These are phyloP conservation scores for Microplitis demolitor DNA, from an alignment of 1,140 invertebrate species.

Conservation along the genomic window DNA sequence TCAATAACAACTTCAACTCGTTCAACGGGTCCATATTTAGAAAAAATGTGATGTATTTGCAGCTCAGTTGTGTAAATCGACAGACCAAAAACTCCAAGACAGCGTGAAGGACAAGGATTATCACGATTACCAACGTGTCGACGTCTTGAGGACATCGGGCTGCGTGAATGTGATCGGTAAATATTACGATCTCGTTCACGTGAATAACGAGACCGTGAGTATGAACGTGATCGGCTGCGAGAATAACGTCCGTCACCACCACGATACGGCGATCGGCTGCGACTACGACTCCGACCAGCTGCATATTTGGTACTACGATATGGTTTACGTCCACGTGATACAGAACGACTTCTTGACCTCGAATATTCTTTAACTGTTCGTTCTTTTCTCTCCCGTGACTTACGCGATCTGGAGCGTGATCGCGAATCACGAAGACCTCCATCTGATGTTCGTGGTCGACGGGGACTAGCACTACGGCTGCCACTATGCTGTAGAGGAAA, in stretches of 20 bases:
- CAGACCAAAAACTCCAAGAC: conserved; percentile 93
- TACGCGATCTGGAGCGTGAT: conserved; percentile 53
- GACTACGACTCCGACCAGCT: conserved; percentile 54
- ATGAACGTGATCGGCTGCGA: conserved; percentile 62
- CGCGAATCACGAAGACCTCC: conserved; percentile 49
- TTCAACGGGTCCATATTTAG: conserved; percentile 89
- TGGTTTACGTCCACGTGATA: conserved; percentile 47
- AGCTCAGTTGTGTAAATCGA: conserved; percentile 91
- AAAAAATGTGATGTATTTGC: conserved; percentile 92
- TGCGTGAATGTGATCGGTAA: conserved; percentile 59
- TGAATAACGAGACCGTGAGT: conserved; percentile 55
- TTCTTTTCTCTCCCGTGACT: conserved; percentile 48
- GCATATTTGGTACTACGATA: conserved; percentile 52
- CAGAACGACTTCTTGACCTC: conserved; percentile 52
- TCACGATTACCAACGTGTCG: conserved; percentile 72
- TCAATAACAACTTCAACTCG: conserved; percentile 95
- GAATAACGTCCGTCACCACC: conserved; percentile 58
- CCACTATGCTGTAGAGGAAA: conserved; percentile 43
- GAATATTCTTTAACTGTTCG: conserved; percentile 53
- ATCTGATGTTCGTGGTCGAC: conserved; percentile 42
- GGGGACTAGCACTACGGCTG: conserved; percentile 52
- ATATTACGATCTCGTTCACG: conserved; percentile 50
- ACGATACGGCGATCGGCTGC: conserved; percentile 62
- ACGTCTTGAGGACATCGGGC: conserved; percentile 65
- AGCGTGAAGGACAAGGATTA: conserved; percentile 85